These are phyloP conservation scores for Ailurus styani DNA, from an alignment of 2,113 vertebrate genomes.

Conservation along the genomic window DNA sequence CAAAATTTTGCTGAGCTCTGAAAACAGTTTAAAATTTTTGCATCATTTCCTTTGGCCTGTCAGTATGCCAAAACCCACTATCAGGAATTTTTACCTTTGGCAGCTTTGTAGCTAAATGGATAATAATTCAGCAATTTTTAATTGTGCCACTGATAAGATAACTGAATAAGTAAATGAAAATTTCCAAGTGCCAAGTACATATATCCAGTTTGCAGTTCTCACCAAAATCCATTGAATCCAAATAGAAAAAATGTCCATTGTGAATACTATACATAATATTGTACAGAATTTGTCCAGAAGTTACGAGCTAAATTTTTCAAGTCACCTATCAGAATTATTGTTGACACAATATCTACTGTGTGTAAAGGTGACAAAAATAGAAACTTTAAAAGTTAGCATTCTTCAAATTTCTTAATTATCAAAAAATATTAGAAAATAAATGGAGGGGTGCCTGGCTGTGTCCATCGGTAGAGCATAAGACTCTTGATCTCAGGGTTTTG, in stretches of 20 bases:
- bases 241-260: conserved; percentile 17
- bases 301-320: conserved; percentile 12
- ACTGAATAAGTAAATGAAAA: conserved; percentile 18
- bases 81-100: conserved; percentile 51
- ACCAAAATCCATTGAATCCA: conserved; percentile 29
- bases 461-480: background rate
- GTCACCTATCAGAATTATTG: background rate
- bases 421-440: conserved; percentile 28
- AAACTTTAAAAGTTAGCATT: background rate
- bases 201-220: background rate
- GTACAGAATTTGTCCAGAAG: background rate
- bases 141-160: conserved; percentile 41
- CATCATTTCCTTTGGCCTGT: background rate
- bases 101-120: conserved; percentile 29
- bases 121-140: conserved; percentile 56
- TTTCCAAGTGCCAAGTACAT: conserved; percentile 1
- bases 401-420: background rate
- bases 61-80: background rate
- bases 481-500: background rate
- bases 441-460: background rate
- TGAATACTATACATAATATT: background rate
- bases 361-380: background rate
- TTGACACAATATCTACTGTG: conserved; percentile 9
- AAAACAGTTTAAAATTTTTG: conserved; percentile 29
- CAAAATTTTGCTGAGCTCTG: conserved; percentile 46